Conservation (phyloP, 2,888 invertebrate species). For the Herminia tarsipennalis region DNA sequence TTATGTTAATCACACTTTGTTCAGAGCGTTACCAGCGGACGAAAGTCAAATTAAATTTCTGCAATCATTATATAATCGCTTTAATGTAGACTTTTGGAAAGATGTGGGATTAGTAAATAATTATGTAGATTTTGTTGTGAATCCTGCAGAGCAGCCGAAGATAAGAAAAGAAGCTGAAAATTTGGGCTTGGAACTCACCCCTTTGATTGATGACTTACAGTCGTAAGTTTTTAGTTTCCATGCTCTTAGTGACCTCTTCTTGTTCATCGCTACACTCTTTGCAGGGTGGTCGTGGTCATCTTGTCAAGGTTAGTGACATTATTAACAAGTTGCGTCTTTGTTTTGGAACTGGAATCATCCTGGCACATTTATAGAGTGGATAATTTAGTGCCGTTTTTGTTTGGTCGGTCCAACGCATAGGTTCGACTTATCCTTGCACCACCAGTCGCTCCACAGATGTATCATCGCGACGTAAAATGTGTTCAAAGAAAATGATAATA, state of each 20-base stretch:
- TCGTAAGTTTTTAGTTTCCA: slow-evolving; percentile 45
- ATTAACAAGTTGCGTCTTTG: too few relatives aligned
- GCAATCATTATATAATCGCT: slow-evolving; percentile 42
- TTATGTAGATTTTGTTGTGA: slow-evolving; percentile 64
- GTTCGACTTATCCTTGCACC: too few relatives aligned
- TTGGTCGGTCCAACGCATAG: too few relatives aligned
- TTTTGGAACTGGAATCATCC: too few relatives aligned
- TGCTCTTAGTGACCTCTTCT: not conserved
- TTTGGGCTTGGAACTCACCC: slow-evolving; percentile 52
- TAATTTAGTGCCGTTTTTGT: too few relatives aligned
- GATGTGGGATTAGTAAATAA: slow-evolving; percentile 50
- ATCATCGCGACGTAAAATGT: too few relatives aligned
- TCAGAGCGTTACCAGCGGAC: slow-evolving; percentile 56
- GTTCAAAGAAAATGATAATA: too few relatives aligned
- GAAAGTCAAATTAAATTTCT: slow-evolving; percentile 57
- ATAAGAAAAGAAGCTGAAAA: slow-evolving; percentile 49
- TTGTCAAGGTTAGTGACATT: too few relatives aligned
- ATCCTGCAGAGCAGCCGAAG: slow-evolving; percentile 46
- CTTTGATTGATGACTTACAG: slow-evolving; percentile 64
- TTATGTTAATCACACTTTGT: slow-evolving; percentile 65
- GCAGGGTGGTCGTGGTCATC: too few relatives aligned
- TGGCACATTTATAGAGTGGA: too few relatives aligned
- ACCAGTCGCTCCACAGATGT: too few relatives aligned
- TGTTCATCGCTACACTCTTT: not conserved
- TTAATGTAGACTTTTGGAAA: slow-evolving; percentile 65